Percentiles rank a stretch among this genome's conserved stretches.
Evolutionary conservation across 2,797 vertebrate genomes (phyloP).

Genomic region (Alectoris magna): DNA sequence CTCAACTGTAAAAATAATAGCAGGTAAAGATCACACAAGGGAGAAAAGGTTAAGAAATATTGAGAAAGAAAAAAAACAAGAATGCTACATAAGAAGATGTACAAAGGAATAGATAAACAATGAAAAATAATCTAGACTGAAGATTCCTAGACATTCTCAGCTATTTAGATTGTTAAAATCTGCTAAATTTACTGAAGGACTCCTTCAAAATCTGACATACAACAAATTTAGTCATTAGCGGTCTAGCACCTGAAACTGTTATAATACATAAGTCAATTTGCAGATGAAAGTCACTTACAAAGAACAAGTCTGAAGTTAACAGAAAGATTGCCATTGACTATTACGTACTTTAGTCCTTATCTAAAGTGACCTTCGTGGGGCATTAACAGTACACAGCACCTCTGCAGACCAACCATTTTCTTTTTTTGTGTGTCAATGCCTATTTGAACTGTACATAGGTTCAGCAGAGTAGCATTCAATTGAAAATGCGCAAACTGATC

Average conservation of each 20-base stretch:
- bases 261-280: background rate
- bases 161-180: background rate
- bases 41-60: background rate
- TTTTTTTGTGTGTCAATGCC: background rate
- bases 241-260: background rate
- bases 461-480: background rate
- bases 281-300: background rate
- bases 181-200: background rate
- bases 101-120: background rate
- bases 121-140: background rate
- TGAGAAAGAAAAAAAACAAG: background rate
- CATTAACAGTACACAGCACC: background rate
- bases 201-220: background rate
- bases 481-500: fast-evolving
- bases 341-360: background rate
- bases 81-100: background rate
- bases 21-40: background rate
- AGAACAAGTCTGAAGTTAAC: background rate
- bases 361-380: background rate
- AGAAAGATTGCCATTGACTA: background rate
- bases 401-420: background rate
- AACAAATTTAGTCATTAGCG: background rate
- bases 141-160: background rate
- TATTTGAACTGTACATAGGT: background rate
- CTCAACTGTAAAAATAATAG: constrained; percentile 16